phyloP scores from a whole-genome alignment of 2,113 vertebrate genomes.

The Ptyas mucosa region DNA sequence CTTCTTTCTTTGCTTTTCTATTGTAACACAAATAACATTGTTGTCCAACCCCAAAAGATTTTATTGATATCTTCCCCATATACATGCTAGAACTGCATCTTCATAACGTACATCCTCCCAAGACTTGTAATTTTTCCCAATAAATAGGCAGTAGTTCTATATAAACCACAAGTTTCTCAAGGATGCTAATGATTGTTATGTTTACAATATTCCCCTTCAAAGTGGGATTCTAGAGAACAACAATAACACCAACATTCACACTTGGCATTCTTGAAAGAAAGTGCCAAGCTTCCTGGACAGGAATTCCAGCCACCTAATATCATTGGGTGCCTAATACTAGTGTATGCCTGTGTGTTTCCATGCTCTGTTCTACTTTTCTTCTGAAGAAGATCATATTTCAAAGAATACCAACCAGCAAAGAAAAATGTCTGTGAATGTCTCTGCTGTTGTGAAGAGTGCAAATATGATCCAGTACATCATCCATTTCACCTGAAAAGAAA shows the following conservation, averaged over 20 bases:
- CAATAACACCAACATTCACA: not conserved
- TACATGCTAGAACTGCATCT: not conserved
- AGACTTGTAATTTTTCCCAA: not conserved
- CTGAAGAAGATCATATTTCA: not conserved
- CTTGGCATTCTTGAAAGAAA: not conserved
- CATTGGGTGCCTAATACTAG: not conserved
- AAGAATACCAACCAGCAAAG: slow-evolving; percentile 87
- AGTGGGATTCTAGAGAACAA: not conserved
- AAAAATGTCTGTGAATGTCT: slow-evolving; percentile 97
- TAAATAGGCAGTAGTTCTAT: not conserved
- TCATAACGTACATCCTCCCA: not conserved
- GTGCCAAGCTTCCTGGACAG: not conserved
- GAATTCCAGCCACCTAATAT: not conserved
- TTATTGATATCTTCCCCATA: not conserved
- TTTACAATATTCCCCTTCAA: not conserved
- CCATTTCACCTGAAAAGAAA: slow-evolving; percentile 89
- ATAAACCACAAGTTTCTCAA: not conserved
- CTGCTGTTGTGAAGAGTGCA: slow-evolving; percentile 90
- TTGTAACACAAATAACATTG: not conserved
- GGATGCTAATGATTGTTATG: not conserved
- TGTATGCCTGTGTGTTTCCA: not conserved
- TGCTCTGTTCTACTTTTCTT: not conserved
- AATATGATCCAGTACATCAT: slow-evolving; percentile 99
- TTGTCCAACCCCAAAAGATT: not conserved
- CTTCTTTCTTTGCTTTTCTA: not conserved